These are phyloP conservation scores for Pterophyllum scalare DNA, from an alignment of 2,113 vertebrate species.

Conservation along the genomic window DNA sequence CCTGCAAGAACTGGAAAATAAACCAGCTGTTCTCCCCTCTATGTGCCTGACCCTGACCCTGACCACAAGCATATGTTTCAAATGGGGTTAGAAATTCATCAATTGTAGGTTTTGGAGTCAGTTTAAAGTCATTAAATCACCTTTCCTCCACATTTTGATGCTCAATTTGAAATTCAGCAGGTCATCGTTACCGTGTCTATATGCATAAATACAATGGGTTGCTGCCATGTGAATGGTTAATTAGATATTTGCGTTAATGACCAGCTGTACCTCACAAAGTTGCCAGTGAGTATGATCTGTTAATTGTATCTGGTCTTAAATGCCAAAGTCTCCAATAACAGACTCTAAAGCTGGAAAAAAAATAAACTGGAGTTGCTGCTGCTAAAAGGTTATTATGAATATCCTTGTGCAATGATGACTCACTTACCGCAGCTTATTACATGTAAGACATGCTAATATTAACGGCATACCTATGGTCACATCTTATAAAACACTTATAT, in stretches of 20 bases:
- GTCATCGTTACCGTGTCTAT: not conserved
- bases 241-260: not conserved
- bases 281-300: not conserved
- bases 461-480: not conserved
- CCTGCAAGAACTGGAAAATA: too few relatives aligned
- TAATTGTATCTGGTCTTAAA: not conserved
- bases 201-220: too few relatives aligned
- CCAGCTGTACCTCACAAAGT: not conserved
- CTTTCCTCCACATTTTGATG: not conserved
- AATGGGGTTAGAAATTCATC: not conserved
- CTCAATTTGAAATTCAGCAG: not conserved
- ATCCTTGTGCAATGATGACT: not conserved
- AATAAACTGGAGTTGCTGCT: too few relatives aligned
- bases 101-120: not conserved
- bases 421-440: not conserved
- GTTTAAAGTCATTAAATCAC: not conserved
- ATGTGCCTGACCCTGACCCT: not conserved
- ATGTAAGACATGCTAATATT: not conserved
- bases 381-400: too few relatives aligned
- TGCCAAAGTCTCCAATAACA: not conserved
- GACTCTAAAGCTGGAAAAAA: too few relatives aligned
- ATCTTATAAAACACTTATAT: too few relatives aligned
- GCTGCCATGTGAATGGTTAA: not conserved
- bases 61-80: not conserved
- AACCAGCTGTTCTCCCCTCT: too few relatives aligned